A percentile compares a stretch with the other conserved stretches of the same genome.
Conservation (phyloP, 2,888 invertebrate species). For the Empis stercorea region DNA sequence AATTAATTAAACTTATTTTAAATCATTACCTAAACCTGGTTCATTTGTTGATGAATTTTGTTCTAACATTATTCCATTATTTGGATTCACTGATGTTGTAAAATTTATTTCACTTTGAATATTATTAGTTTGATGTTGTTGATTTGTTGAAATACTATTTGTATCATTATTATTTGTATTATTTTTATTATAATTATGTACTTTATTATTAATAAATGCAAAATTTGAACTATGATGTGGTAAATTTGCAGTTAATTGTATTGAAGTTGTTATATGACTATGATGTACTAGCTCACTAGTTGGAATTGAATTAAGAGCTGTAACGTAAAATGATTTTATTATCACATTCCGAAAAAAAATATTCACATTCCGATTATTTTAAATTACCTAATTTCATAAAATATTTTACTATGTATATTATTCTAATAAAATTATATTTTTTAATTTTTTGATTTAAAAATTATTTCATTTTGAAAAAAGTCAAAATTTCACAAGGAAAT, state of each 20-base stretch:
- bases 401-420: too few relatives aligned
- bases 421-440: too few relatives aligned
- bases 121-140: slow-evolving; percentile 18
- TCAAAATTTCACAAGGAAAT: too few relatives aligned
- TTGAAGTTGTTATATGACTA: slow-evolving; percentile 31
- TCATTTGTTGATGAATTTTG: slow-evolving; percentile 32
- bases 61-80: slow-evolving; percentile 31
- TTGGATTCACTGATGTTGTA: slow-evolving; percentile 32
- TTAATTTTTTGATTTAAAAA: too few relatives aligned
- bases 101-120: slow-evolving; percentile 25
- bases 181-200: slow-evolving; percentile 21
- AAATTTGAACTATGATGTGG: slow-evolving; percentile 24
- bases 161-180: slow-evolving; percentile 12
- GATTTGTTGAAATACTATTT: slow-evolving; percentile 13
- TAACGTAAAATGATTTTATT: neutral
- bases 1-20: too few relatives aligned
- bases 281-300: slow-evolving; percentile 33
- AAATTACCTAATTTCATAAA: too few relatives aligned
- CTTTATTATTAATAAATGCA: slow-evolving; percentile 25
- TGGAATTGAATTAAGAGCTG: slow-evolving; percentile 20
- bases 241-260: slow-evolving; percentile 31
- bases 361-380: too few relatives aligned
- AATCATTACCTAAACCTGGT: slow-evolving; percentile 15
- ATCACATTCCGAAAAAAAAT: too few relatives aligned
- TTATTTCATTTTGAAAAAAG: too few relatives aligned